Evolutionary conservation across 2,888 invertebrate genomes (phyloP), one percentile per base, ranked within the genome.

Genomic region (Trisateles emortualis): DNA sequence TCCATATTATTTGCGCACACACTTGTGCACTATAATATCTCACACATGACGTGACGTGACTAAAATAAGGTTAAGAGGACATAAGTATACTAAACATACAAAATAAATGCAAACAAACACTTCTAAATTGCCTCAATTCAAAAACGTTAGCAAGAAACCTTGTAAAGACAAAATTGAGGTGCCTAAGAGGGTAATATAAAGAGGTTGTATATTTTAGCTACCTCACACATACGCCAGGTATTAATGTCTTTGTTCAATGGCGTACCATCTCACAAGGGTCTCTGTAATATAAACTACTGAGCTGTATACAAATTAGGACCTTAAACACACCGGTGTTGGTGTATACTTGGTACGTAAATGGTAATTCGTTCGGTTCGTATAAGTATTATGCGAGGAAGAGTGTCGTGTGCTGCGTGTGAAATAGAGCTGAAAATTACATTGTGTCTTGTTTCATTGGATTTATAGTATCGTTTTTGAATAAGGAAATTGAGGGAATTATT

Each of bases 171-270:
- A 67, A 55, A 69, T 67, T 64, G 63, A 57, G 47, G 58, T 50
- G 53, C 62, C 36, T 47, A 52, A 50, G 38, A 39, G 29, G 43
- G 35, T 35, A 14, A 19, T 19, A 36, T 22, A 55, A 40, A 50
- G 42, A 47, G 42, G 47, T 48, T 66, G 63, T 64, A 45, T 62
- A 62, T 55, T 35, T 55, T 64, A 58, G 22, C 36, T 52, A 45
- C 42, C 51, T n/a, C n/a, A 24, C 26, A 38, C 53, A 46, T 33
- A 32, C 29, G 40, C 29, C 26, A 63, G 59, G 60, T 66, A 59
- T 52, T 55, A 52, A 52, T 45, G 59, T 52, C 57, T 63, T 65
- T 68, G 69, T 69, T 56, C 49, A 38, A 33, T 50, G 40, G 22
- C 35, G 32, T 26, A 40, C 42, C 17, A 35, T 17, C 36, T 49